Evolutionary conservation across 30 jellyfish, hydroid and myxozoan genomes (phyloP).

Genomic region (Rhopilema esculentum): DNA sequence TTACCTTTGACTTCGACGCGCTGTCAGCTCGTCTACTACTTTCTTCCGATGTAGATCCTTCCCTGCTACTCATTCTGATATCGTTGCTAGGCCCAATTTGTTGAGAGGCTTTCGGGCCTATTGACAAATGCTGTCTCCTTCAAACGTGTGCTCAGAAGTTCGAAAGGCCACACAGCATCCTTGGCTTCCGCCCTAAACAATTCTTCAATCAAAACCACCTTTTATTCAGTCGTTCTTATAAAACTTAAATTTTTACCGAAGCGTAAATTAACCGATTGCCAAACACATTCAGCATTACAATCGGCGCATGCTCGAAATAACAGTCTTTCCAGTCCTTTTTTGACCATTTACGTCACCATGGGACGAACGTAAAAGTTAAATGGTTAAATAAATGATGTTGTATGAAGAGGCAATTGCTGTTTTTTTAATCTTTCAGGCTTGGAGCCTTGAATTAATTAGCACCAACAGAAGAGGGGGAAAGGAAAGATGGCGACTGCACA

Average conservation of each 20-base stretch:
- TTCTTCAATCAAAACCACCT: not conserved
- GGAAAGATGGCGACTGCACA: too few species aligned
- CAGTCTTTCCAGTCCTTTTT: not conserved
- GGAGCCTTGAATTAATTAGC: too few species aligned
- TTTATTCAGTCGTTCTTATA: not conserved
- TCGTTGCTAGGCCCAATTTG: constrained; percentile 59
- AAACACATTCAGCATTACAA: not conserved
- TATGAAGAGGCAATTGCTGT: too few species aligned
- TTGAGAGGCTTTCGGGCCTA: constrained; percentile 32
- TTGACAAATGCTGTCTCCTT: not conserved
- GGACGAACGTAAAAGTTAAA: too few species aligned
- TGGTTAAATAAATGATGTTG: too few species aligned
- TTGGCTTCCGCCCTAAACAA: not conserved
- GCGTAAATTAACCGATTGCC: not conserved
- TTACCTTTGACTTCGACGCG: constrained; percentile 64
- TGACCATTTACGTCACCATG: too few species aligned
- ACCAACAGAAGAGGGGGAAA: too few species aligned
- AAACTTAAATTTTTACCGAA: not conserved
- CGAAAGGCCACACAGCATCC: not conserved
- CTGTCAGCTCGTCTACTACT: constrained; percentile 43
- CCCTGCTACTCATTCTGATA: constrained; percentile 33
- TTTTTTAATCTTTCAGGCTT: too few species aligned
- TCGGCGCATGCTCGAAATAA: not conserved
- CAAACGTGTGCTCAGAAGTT: not conserved
- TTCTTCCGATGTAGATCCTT: constrained; percentile 46